Base-by-base conservation (phyloP, 2,888 invertebrate species). In the Noctua janthina region DNA sequence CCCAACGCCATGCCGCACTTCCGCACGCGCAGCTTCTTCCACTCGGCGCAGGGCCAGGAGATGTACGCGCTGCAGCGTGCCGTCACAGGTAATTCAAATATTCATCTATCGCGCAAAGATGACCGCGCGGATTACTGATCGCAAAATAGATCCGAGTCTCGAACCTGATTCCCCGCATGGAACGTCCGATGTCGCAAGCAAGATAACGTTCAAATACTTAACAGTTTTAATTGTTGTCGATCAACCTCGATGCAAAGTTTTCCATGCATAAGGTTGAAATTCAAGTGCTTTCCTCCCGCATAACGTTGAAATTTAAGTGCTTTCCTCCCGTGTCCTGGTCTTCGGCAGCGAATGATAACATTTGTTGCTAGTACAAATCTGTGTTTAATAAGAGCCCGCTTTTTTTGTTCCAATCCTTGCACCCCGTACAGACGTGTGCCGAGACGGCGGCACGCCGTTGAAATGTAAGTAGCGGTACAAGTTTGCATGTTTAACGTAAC, bases 1-100 rank as follows among this genome's bases (percentile, higher is more conserved):
- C 97, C 98, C 70, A 97, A 97, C 90, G 98, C 85, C 97, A 97
- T 46, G 87, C 94, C 97, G 79, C 91, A 95, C 92, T 97, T 98
- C 97, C 94, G 97, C 78, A 94, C 96, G 81, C 96, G 96, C 83
- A 97, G 96, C 96, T 98, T 97, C 95, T 98, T 97, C 95, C 97
- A 98, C 95, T 96, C 98, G 87, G 95, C 97, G 74, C 97, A 97
- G 87, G 98, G 97, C 0, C 97, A 97, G 93, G 97, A 97, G 92
- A 92, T 97, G 91, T 96, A 97, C 91, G 93, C 95, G 85, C 94
- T 97, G 89, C 96, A 97, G 91, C 91, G 94, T 71, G 88, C 92
- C 68, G 85, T 91, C 17, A 1, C 68, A n/a, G 68, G 68, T 68
- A 68, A 46, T 0, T 8, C 15, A n/a, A 35, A 39, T 66, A 46